Evolutionary conservation across 1,140 invertebrate species (phyloP), one percentile per base, ranked within the genome.

Genomic region (Drosophila murphyi): DNA sequence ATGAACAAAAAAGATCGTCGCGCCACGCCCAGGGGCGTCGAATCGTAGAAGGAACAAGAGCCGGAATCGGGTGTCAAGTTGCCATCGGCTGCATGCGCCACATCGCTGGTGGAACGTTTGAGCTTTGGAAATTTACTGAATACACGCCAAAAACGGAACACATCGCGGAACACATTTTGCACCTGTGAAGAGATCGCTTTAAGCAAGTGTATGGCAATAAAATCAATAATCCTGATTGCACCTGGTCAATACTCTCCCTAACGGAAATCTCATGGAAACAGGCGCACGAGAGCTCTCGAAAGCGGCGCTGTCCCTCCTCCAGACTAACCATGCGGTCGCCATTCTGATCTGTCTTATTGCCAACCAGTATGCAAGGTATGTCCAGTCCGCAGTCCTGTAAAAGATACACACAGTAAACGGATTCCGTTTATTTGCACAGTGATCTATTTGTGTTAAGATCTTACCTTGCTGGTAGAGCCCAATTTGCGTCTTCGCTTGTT

Each of bases 181-280:
- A 96, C 95, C 95, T 96, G 70, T 0, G 85, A 54, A 3, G 20
- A 29, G 0, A 7, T 1, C 20, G 20, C 20, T 20, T 20, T 20
- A 20, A 20, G 20, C 43, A 37, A 6, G 2, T 2, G 4, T 43
- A 60, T 32, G 2, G n/a, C 2, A 8, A 12, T 20, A 1, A 32
- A 1, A 12, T 34, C 3, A 4, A 5, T 3, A 4, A 8, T 0
- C 4, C 3, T n/a, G n/a, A 37, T 4, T 6, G 20, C 28, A 96
- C 95, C 94, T 96, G 96, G 41, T 97, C 96, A 48, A 96, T 95
- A 76, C 95, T 96, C 83, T 97, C 97, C 57, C 96, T 93, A 1
- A 97, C 96, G 2, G 96, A 97, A 54, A 97, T 96, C 92, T 97
- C 96, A 83, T 96, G 96, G 83, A 97, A 97, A 75, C 95, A 96